A percentile compares a stretch with the other conserved stretches of the same genome.
Evolutionary conservation across 2,113 vertebrate species (phyloP).

Genomic region (Actenoides lindsayi): DNA sequence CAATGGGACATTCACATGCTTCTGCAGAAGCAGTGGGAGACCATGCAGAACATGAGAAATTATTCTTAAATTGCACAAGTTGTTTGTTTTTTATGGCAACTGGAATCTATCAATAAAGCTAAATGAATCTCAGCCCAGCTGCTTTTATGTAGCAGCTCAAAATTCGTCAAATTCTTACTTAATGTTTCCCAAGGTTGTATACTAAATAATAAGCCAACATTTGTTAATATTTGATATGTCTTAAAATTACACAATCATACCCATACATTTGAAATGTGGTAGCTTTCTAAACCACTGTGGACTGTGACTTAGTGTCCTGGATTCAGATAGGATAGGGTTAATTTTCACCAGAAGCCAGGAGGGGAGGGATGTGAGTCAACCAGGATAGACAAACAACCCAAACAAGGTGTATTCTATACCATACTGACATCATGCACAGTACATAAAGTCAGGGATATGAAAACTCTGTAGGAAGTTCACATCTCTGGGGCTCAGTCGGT

Average conservation of each 20-base stretch:
- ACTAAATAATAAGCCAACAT: not conserved
- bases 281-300: not conserved
- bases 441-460: no score
- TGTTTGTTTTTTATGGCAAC: not conserved
- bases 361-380: no score
- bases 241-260: not conserved
- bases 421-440: no score
- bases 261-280: not conserved
- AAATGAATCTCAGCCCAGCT: not conserved
- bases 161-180: not conserved
- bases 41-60: not conserved
- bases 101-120: not conserved
- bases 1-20: not conserved
- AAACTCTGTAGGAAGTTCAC: no score
- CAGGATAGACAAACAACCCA: no score
- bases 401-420: no score
- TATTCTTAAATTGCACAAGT: not conserved
- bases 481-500: no score
- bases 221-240: not conserved
- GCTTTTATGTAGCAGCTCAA: not conserved
- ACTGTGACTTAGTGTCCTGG: not conserved
- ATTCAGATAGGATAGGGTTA: no score
- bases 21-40: not conserved
- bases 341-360: no score
- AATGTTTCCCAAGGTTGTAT: not conserved